phyloP scores from a whole-genome alignment of 2,888 invertebrate genomes.

The Drosophila subquinaria region DNA sequence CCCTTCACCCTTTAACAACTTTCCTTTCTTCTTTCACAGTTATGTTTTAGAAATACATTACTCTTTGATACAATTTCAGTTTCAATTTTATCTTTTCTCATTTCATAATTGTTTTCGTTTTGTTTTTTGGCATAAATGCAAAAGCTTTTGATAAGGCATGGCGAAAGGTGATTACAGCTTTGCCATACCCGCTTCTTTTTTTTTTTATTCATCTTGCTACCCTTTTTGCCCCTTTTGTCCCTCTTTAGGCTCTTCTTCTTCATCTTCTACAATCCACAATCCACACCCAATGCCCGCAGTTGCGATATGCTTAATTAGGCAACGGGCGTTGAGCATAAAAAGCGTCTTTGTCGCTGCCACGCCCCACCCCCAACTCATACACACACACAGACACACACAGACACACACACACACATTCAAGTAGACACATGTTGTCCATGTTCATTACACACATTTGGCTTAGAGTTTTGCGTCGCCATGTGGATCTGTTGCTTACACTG shows the following conservation, averaged over 20 bases:
- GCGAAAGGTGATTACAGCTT: conserved; percentile 13
- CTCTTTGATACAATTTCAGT: background rate
- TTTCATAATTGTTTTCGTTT: background rate
- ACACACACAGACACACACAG: conserved; percentile 13
- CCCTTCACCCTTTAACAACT: no score
- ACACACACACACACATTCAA: conserved; percentile 4
- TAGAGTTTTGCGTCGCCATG: conserved; percentile 54
- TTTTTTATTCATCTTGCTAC: no score
- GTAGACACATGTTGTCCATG: conserved; percentile 72
- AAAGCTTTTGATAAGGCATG: conserved; percentile 9
- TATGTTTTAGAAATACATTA: conserved; percentile 1
- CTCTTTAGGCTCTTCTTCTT: background rate
- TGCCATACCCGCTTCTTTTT: background rate
- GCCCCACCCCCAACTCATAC: conserved; percentile 32
- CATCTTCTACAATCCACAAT: conserved; percentile 12
- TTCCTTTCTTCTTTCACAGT: background rate
- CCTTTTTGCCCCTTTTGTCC: background rate
- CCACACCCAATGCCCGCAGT: conserved; percentile 55
- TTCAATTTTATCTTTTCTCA: background rate
- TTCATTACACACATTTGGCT: conserved; percentile 74
- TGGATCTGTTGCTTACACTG: conserved; percentile 63
- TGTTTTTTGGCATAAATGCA: background rate
- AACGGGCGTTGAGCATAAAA: conserved; percentile 76
- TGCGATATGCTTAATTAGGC: conserved; percentile 79
- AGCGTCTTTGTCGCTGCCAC: conserved; percentile 78